Evolutionary conservation across 2,113 vertebrate genomes (phyloP).

Genomic region (Climacteris rufus): DNA sequence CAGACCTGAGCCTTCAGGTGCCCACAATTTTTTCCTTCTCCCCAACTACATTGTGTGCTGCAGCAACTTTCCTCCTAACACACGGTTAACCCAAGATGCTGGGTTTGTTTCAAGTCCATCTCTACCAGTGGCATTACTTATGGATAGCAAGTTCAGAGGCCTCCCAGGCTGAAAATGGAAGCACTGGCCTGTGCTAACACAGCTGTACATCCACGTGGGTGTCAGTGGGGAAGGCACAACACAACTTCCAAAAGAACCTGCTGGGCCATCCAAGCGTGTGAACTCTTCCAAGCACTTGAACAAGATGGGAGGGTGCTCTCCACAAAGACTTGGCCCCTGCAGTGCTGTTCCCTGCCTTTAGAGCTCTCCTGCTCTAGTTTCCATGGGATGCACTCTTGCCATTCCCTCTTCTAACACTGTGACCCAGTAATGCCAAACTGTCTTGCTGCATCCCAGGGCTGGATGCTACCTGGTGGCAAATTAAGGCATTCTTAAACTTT

Average conservation of each 20-base stretch:
- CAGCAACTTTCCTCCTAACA: neutral
- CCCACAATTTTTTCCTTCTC: neutral
- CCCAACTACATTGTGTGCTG: neutral
- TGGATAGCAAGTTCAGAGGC: neutral
- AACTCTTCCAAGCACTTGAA: neutral
- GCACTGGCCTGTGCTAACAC: neutral
- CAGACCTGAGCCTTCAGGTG: neutral
- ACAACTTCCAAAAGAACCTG: neutral
- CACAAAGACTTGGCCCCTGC: neutral
- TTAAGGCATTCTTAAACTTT: neutral
- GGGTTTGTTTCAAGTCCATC: neutral
- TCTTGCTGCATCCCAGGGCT: neutral
- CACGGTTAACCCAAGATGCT: neutral
- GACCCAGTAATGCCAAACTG: neutral
- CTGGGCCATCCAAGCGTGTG: rapidly evolving
- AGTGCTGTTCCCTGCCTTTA: neutral
- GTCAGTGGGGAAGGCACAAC: neutral
- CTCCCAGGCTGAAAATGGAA: neutral
- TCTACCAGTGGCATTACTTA: neutral
- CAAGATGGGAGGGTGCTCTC: rapidly evolving
- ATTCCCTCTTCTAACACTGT: neutral
- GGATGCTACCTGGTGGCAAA: neutral
- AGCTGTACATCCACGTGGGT: neutral
- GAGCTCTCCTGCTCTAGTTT: neutral
- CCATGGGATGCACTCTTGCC: neutral